Base-by-base conservation (phyloP, 2,113 vertebrate genomes). In the Edolisoma coerulescens region DNA sequence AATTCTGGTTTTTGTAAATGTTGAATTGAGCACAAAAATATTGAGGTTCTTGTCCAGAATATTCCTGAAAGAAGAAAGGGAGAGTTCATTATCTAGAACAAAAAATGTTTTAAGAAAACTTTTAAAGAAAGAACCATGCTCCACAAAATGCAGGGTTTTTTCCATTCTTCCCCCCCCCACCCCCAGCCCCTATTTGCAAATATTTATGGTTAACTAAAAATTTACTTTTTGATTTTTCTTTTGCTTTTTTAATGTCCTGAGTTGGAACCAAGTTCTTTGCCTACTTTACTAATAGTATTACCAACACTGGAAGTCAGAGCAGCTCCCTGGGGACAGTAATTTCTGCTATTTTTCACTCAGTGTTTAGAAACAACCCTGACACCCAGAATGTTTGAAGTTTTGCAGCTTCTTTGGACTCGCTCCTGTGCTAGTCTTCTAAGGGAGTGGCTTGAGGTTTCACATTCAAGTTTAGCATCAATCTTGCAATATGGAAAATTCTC, bases 101-200 rank as follows among this genome's bases (percentile, higher is more conserved):
- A 57, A 3, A 89, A 69, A 74, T 8, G 3, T 42, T 89, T 67
- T 30, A 65, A 21, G 15, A 32, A 65, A 68, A 12, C 2, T 20
- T 71, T 52, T 42, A 21, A 26, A 56, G 21, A 61, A 71, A 50
- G 20, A n/a, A 4, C 8, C 10, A 24, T 70, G 11, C 4, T 61
- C 3, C 45, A 42, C 8, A 45, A 68, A 85, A 86, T 49, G 22
- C 7, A 65, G 21, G 16, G 39, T 44, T 44, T 20, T 6, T 16
- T 23, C 16, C 0, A 0, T 15, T 35, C 11, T 8, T 11, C 9
- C 13, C 6, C 4, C 5, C 7, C n/a, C n/a, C n/a, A n/a, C n/a
- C n/a, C n/a, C n/a, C n/a, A 3, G 5, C 8, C 2, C 1, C 4
- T 13, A 30, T 60, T 87, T 80, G 30, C 21, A 88, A 83, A 44